phyloP scores from a whole-genome alignment of 2,113 vertebrate species.

The Mandrillus leucophaeus region DNA sequence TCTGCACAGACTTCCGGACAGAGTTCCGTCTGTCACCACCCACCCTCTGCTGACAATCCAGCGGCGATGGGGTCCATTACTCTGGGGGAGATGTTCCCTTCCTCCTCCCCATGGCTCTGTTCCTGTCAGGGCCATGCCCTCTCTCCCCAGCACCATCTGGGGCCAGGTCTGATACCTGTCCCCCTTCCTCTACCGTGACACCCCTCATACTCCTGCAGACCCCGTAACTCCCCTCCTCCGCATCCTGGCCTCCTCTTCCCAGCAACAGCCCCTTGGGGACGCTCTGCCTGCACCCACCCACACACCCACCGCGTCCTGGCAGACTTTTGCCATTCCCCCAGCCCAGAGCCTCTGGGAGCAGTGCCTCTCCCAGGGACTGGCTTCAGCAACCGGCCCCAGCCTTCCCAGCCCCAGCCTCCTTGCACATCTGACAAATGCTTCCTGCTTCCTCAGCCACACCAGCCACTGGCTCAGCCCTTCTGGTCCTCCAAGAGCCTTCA shows the following conservation, averaged over 20 bases:
- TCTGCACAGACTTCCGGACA: background rate
- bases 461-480: background rate
- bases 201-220: background rate
- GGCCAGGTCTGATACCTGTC: background rate
- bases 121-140: no score
- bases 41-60: background rate
- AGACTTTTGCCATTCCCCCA: no score
- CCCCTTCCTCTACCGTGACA: background rate
- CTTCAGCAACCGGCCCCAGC: background rate
- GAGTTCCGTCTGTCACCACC: background rate
- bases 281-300: background rate
- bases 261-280: no score
- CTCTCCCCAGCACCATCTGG: background rate
- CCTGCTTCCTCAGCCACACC: background rate
- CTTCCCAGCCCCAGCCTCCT: background rate
- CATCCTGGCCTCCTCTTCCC: background rate
- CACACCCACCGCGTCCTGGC: background rate
- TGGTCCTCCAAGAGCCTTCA: background rate
- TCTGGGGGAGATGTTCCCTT: background rate
- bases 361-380: background rate
- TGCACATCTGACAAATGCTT: background rate
- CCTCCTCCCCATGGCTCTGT: no score
- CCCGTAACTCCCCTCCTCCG: background rate
- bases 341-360: background rate
- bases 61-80: rapidly evolving